Conservation (phyloP, 2,797 vertebrate genomes). For the Xenops minutus region DNA sequence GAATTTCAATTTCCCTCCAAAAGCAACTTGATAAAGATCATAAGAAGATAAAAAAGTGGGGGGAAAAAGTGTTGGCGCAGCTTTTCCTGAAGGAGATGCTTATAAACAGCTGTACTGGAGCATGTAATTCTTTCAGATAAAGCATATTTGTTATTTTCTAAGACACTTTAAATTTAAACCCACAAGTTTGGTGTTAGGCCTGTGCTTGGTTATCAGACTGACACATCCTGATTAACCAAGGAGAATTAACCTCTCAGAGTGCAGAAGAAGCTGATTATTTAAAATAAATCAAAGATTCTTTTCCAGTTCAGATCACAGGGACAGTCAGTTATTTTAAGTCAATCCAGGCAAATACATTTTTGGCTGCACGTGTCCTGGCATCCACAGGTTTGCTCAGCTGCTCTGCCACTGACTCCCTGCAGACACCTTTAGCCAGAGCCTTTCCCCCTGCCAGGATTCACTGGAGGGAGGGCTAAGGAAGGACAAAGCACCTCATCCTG, state of each 20-base stretch:
- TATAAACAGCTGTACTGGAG: conserved; percentile 3
- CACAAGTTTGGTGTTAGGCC: neutral
- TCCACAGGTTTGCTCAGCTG: neutral
- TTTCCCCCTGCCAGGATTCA: neutral
- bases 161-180: neutral
- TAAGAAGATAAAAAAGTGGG: neutral
- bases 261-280: neutral
- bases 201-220: neutral
- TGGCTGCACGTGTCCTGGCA: neutral
- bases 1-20: conserved; percentile 20
- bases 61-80: neutral
- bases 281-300: neutral
- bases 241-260: neutral
- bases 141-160: neutral
- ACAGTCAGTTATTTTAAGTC: neutral
- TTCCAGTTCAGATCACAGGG: neutral
- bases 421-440: neutral
- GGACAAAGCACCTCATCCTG: neutral
- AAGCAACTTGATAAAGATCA: conserved; percentile 8
- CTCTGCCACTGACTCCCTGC: neutral
- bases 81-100: conserved; percentile 5
- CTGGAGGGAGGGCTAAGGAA: neutral
- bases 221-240: neutral
- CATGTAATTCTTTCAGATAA: neutral
- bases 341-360: neutral